Conservation (phyloP, 2,113 vertebrate species). For the Cygnus buccinator region DNA sequence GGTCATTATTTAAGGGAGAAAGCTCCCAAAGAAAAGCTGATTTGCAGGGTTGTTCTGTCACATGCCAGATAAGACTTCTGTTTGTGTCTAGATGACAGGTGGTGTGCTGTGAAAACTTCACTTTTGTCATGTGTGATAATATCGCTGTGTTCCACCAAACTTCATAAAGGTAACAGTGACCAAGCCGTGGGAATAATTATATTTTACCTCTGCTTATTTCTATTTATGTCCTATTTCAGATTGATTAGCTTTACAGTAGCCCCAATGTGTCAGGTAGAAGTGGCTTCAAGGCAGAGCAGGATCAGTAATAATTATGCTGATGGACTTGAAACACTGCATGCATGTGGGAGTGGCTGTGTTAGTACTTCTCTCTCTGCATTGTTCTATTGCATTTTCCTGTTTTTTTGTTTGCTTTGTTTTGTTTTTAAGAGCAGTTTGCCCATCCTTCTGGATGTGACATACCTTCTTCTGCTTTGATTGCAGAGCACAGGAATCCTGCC, state of each 20-base stretch:
- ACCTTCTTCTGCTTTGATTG: slow-evolving; percentile 53
- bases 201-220: not conserved
- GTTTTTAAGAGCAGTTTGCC: not conserved
- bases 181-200: not conserved
- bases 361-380: not conserved
- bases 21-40: not conserved
- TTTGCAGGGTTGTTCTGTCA: not conserved
- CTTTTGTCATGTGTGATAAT: not conserved
- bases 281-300: not conserved
- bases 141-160: not conserved
- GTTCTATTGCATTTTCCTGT: not conserved
- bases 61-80: not conserved
- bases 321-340: not conserved
- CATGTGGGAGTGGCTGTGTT: not conserved
- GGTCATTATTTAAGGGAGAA: not conserved
- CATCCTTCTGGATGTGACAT: not conserved
- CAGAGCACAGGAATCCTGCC: slow-evolving; percentile 65
- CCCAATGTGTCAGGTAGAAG: not conserved
- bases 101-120: not conserved
- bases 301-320: not conserved
- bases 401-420: not conserved
- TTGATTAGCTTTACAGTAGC: not conserved
- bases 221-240: not conserved
- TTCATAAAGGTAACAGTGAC: not conserved
- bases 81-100: not conserved